A percentile compares a stretch with the other conserved stretches of the same genome.
Evolutionary conservation across 1,140 invertebrate species (phyloP).

Genomic region (Trichomalopsis sarcophagae): DNA sequence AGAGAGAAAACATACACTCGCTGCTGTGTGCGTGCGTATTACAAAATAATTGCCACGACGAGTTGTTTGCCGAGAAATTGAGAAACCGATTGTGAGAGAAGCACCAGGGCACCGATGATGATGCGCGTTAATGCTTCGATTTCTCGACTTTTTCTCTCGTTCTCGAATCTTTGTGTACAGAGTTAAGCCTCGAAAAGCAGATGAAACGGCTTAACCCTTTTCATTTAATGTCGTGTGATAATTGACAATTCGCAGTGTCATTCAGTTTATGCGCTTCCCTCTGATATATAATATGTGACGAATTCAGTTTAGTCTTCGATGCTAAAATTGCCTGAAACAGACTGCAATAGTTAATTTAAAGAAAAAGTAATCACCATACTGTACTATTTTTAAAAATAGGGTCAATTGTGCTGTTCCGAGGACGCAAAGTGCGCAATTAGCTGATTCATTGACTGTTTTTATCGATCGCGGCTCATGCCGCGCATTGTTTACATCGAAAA

Average conservation of each 20-base stretch:
- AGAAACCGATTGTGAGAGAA: constrained; percentile 42
- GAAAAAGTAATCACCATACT: not conserved
- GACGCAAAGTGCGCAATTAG: constrained; percentile 13
- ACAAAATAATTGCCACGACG: constrained; percentile 46
- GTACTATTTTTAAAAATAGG: constrained; percentile 36
- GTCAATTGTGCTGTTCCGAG: constrained; percentile 30
- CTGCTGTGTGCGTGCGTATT: not conserved
- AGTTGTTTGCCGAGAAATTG: constrained; percentile 46
- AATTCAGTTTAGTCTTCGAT: too few relatives aligned
- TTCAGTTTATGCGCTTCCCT: not conserved
- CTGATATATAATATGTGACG: too few relatives aligned
- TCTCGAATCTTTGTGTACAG: too few relatives aligned
- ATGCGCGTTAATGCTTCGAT: not conserved
- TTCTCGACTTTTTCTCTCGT: not conserved
- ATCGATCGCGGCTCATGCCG: not conserved
- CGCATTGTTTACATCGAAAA: constrained; percentile 19
- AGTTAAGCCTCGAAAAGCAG: too few relatives aligned
- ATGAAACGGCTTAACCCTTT: too few relatives aligned
- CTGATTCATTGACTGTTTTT: constrained; percentile 38
- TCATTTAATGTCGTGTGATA: too few relatives aligned
- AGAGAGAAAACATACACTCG: not conserved
- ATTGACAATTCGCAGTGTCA: too few relatives aligned
- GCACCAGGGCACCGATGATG: not conserved
- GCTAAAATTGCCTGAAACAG: too few relatives aligned
- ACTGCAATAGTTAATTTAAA: too few relatives aligned